Base-by-base conservation (phyloP, 92 coral and sea anemone species). In the Zoanthus gigantus region DNA sequence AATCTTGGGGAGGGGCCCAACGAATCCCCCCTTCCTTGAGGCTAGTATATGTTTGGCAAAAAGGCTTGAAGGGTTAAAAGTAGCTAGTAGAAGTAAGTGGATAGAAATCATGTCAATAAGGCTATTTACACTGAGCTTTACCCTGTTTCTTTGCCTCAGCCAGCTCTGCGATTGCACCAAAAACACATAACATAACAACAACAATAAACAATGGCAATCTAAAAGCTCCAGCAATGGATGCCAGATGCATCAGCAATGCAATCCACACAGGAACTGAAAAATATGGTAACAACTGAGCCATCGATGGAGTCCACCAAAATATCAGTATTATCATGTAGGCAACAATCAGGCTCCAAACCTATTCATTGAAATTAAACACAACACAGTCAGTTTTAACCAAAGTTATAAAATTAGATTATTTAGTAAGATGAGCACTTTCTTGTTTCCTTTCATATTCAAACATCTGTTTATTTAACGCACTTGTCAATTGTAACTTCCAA, bases 181-280 rank as follows among this genome's bases (percentile, higher is more conserved):
- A 91, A 42, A 95, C 68, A 46, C 95, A 90, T 78, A 96, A 91
- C 18, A 90, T 69, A 72, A 91, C 82, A 58, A 97, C 92, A 68
- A 89, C 78, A 74, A 95, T 61, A 81, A 95, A 91, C 87, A 97
- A 83, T 17, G 92, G 96, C 52, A 97, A 91, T 65, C 98, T 89
- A 90, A 90, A 95, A 42, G 94, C 90, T 61, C 98, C 98, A 91
- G 99, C 98, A 45, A 97, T 93, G 18, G 99, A 90, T 50, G 95
- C 95, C 44, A 97, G 75, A 84, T 97, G 97, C 57, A 93, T 84
- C 23, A 95, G 88, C 56, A 97, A 80, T 71, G 91, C 90, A 76
- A 89, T 88, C 99, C 99, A 97, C 29, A 97, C 97, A 83, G 99
- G 99, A 3, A 95, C 82, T 29, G 99, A 93, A 76, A 97, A 89